A percentile compares a stretch with the other conserved stretches of the same genome.
These are phyloP conservation scores for Tenebrio molitor DNA, from an alignment of 1,140 invertebrate genomes.

Conservation along the genomic window DNA sequence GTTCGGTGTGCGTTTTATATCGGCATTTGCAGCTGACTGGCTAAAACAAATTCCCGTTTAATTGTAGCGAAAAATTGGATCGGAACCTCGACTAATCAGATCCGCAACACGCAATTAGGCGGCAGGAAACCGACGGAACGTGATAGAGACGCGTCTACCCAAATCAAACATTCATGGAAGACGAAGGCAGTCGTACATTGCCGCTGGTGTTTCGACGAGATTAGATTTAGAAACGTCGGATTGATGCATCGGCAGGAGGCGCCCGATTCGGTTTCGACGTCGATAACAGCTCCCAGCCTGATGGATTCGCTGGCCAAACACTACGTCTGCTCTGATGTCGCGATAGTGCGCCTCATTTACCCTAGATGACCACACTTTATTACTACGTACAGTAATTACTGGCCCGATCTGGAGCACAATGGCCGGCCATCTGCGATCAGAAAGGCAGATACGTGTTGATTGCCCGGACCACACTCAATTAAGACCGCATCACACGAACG, in stretches of 20 bases:
- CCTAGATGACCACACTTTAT: slow-evolving; percentile 62
- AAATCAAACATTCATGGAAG: slow-evolving; percentile 47
- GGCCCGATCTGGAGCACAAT: slow-evolving; percentile 6
- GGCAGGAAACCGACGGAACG: slow-evolving; percentile 18
- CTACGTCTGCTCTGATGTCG: slow-evolving; percentile 55
- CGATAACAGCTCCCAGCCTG: slow-evolving; percentile 43
- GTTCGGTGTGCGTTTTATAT: slow-evolving; percentile 27
- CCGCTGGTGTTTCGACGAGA: slow-evolving; percentile 25
- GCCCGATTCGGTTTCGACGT: neutral
- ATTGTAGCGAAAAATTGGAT: slow-evolving; percentile 40
- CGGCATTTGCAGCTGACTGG: slow-evolving; percentile 30
- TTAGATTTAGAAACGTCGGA: slow-evolving; percentile 40
- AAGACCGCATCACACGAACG: slow-evolving; percentile 10
- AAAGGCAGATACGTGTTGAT: slow-evolving; percentile 24
- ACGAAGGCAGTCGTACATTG: slow-evolving; percentile 6
- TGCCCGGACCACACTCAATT: slow-evolving; percentile 27
- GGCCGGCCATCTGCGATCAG: slow-evolving; percentile 19
- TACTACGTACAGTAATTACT: slow-evolving; percentile 49
- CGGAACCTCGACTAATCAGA: slow-evolving; percentile 30
- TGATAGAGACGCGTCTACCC: slow-evolving; percentile 44
- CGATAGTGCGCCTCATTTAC: slow-evolving; percentile 61
- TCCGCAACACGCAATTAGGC: slow-evolving; percentile 41
- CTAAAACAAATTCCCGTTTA: slow-evolving; percentile 39
- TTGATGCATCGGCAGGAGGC: slow-evolving; percentile 41
- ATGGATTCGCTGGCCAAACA: slow-evolving; percentile 54